These are phyloP conservation scores for Sisyra terminalis DNA, from an alignment of 2,888 invertebrate genomes.

Conservation along the genomic window DNA sequence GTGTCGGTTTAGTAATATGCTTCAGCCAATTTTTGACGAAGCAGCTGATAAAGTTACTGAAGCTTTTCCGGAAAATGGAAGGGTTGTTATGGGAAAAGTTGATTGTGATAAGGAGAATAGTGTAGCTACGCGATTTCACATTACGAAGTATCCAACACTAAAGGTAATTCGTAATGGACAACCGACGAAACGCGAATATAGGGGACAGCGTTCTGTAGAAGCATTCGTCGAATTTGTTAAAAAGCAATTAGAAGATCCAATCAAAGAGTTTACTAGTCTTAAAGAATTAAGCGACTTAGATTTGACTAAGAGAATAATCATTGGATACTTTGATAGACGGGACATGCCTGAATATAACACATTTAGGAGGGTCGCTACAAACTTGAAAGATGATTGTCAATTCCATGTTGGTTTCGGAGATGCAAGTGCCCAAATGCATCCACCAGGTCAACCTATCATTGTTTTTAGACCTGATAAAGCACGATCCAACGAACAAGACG, in stretches of 20 bases:
- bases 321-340: conserved; percentile 76
- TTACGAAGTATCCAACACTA: conserved; percentile 95
- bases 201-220: conserved; percentile 78
- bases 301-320: conserved; percentile 67
- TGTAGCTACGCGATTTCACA: conserved; percentile 82
- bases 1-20: conserved; percentile 96
- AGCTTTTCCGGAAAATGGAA: conserved; percentile 64
- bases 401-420: conserved; percentile 88
- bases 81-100: conserved; percentile 88
- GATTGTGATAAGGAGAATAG: conserved; percentile 89
- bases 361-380: conserved; percentile 67
- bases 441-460: conserved; percentile 64
- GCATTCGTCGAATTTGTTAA: conserved; percentile 79
- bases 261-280: conserved; percentile 57
- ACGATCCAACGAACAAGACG: conserved; percentile 64
- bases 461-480: conserved; percentile 71
- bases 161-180: conserved; percentile 87
- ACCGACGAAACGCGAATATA: conserved; percentile 77
- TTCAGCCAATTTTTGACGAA: conserved; percentile 94
- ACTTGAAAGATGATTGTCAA: conserved; percentile 87
- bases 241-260: conserved; percentile 75
- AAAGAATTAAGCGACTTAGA: conserved; percentile 60
- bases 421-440: conserved; percentile 68
- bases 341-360: conserved; percentile 67
- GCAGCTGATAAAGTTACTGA: conserved; percentile 73